phyloP scores from a whole-genome alignment of 2,797 vertebrate genomes.

The Pseudotriccus pelzelni region DNA sequence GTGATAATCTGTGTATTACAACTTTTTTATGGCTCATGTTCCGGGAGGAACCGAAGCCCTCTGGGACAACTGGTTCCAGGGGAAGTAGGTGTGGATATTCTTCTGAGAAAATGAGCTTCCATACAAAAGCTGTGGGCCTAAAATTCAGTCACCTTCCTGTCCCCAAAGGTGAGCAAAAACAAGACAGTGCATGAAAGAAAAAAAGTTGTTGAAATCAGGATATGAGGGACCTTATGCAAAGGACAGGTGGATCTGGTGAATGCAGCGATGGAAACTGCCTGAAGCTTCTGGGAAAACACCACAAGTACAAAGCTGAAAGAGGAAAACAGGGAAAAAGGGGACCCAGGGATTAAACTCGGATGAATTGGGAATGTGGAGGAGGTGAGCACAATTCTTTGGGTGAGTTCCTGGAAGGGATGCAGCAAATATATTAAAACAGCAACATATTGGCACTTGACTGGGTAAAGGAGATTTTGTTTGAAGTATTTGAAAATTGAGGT shows the following conservation, averaged over 20 bases:
- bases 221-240: background rate
- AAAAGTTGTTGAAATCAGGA: background rate
- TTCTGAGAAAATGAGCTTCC: background rate
- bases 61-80: background rate
- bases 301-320: background rate
- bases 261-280: background rate
- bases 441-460: background rate
- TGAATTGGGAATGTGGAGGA: background rate
- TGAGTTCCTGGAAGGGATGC: background rate
- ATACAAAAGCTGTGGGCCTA: background rate
- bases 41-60: background rate
- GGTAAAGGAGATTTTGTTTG: background rate
- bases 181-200: background rate
- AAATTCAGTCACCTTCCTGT: background rate
- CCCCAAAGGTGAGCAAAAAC: background rate
- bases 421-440: background rate
- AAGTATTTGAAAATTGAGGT: background rate
- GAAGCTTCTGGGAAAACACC: background rate
- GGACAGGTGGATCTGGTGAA: background rate
- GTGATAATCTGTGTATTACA: background rate
- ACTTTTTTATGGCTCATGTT: too few relatives aligned
- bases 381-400: background rate
- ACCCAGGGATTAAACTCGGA: background rate
- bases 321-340: background rate
- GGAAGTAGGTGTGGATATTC: background rate